Conservation (phyloP, 2,888 invertebrate genomes). For the Bimastos eiseni region DNA sequence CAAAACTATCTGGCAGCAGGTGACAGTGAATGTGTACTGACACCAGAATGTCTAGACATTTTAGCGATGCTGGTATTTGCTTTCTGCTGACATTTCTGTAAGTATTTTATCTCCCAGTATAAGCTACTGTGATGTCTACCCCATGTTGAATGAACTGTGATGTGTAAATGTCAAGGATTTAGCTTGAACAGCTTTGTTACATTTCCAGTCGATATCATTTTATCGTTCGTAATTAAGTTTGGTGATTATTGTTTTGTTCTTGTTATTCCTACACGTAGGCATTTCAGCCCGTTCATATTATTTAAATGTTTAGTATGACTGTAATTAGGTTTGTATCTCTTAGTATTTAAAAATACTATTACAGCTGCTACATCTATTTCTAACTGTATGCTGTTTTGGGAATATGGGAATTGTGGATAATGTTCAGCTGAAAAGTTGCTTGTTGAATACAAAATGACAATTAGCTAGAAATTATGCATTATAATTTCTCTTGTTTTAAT, state of each 20-base stretch:
- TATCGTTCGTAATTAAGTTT: not conserved
- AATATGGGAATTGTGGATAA: not conserved
- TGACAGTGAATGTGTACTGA: not conserved
- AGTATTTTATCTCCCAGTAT: not conserved
- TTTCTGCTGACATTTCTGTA: not conserved
- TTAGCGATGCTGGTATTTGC: too few species aligned
- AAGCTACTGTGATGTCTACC: not conserved
- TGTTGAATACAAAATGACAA: not conserved
- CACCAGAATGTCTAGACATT: not conserved
- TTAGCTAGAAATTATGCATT: not conserved
- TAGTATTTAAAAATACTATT: not conserved
- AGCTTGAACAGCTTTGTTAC: not conserved
- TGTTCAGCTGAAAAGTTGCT: not conserved
- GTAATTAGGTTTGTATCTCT: not conserved
- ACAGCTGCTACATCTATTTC: not conserved
- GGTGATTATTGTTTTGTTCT: not conserved
- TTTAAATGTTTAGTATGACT: not conserved
- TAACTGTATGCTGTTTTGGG: not conserved
- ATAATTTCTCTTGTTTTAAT: not conserved
- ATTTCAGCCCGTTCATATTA: not conserved
- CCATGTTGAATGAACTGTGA: not conserved
- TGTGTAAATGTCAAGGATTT: not conserved
- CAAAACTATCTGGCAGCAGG: not conserved
- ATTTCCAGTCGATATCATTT: not conserved
- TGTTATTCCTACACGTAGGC: not conserved